Conservation (phyloP, 2,888 invertebrate species). For the Gastracanthus pulcherrimus region DNA sequence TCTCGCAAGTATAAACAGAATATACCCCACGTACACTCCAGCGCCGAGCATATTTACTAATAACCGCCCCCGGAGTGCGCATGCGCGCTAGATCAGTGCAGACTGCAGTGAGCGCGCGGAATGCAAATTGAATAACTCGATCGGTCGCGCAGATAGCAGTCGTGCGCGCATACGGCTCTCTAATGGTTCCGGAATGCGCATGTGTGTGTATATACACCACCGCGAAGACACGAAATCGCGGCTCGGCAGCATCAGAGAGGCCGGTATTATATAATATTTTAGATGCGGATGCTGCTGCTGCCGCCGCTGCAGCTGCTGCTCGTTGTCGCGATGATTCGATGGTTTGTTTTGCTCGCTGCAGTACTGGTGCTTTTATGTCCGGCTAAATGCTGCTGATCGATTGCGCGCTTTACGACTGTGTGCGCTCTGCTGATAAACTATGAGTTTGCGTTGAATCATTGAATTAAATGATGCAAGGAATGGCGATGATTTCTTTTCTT, state of each 20-base stretch:
- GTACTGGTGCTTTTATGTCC: not conserved
- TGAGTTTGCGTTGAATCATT: not conserved
- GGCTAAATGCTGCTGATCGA: not conserved
- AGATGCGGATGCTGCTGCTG: slow-evolving; percentile 3
- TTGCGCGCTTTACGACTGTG: not conserved
- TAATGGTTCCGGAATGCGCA: slow-evolving; percentile 50
- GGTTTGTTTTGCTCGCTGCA: not conserved
- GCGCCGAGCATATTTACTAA: slow-evolving; percentile 33
- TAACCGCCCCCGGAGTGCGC: slow-evolving; percentile 11
- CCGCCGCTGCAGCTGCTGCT: slow-evolving; percentile 5
- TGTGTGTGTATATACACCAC: not conserved
- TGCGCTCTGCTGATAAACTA: not conserved
- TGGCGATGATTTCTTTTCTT: not conserved
- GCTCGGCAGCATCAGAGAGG: not conserved
- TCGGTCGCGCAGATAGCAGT: slow-evolving; percentile 40
- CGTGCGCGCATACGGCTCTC: not conserved
- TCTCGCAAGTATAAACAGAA: too few species aligned
- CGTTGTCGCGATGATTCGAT: slow-evolving; percentile 35
- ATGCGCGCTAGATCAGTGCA: slow-evolving; percentile 14
- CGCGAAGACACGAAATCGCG: slow-evolving; percentile 29
- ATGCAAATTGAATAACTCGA: slow-evolving; percentile 52
- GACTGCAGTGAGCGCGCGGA: slow-evolving; percentile 18
- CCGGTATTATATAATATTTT: slow-evolving; percentile 27
- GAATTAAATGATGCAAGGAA: slow-evolving; percentile 1
- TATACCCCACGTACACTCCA: not conserved